Conservation (phyloP, 2,113 vertebrate species). For the Gnathonemus longibarbis region DNA sequence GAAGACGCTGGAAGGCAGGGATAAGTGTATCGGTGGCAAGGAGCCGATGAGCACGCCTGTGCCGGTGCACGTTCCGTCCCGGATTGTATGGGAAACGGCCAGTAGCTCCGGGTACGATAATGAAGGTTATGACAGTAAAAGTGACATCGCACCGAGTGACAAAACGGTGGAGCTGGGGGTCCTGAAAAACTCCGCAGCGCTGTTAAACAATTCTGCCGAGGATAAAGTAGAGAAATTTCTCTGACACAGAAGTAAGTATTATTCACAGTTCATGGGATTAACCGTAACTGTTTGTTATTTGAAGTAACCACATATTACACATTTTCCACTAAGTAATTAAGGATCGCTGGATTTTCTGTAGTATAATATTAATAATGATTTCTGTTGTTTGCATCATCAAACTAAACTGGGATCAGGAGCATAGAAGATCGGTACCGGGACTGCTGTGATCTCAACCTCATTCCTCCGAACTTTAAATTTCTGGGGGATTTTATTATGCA, state of each 20-base stretch:
- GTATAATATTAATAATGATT: not conserved
- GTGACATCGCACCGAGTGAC: slow-evolving; percentile 21
- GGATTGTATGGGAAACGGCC: slow-evolving; percentile 35
- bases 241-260: slow-evolving; percentile 33
- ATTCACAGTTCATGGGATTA: not conserved
- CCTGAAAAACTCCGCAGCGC: slow-evolving; percentile 34
- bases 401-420: not conserved
- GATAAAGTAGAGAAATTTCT: slow-evolving; percentile 44
- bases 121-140: slow-evolving; percentile 41
- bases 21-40: slow-evolving; percentile 28
- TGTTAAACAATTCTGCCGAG: slow-evolving; percentile 19
- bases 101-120: slow-evolving; percentile 40
- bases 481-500: not conserved
- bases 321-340: not conserved
- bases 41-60: slow-evolving; percentile 29
- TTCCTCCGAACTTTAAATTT: not conserved
- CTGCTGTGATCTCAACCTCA: not conserved
- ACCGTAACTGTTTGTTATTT: not conserved
- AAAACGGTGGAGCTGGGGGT: slow-evolving; percentile 48
- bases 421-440: not conserved
- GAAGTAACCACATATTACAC: not conserved
- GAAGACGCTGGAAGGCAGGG: slow-evolving; percentile 35
- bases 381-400: not conserved
- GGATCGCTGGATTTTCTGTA: not conserved
- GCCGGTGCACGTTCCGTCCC: slow-evolving; percentile 15